Conservation (phyloP, 2,113 vertebrate species). For the Takifugu flavidus region DNA sequence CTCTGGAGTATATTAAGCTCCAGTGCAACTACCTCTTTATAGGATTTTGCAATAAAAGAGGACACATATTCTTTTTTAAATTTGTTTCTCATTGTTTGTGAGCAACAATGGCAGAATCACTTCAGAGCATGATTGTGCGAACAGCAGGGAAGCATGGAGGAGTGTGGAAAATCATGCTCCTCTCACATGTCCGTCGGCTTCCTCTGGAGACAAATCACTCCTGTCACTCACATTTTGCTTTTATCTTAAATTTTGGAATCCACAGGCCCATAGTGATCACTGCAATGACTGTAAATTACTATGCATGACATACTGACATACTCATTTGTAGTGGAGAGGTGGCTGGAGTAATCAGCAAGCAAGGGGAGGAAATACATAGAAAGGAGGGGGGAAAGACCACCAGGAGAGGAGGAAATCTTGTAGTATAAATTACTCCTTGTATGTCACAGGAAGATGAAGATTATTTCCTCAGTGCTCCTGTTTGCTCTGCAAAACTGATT, state of each 20-base stretch:
- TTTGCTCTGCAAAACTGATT: too few relatives aligned
- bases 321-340: constrained; percentile 44
- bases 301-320: constrained; percentile 58
- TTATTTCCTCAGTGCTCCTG: too few relatives aligned
- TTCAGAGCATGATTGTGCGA: constrained; percentile 6
- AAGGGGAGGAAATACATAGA: background rate
- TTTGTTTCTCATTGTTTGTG: constrained; percentile 12
- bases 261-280: constrained; percentile 24
- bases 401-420: background rate
- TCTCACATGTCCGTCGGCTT: background rate
- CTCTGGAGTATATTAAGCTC: constrained; percentile 11
- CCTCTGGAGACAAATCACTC: constrained; percentile 37
- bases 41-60: constrained; percentile 5
- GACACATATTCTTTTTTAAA: constrained; percentile 1
- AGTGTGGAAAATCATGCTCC: constrained; percentile 23
- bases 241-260: constrained; percentile 33
- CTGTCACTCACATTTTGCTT: constrained; percentile 17
- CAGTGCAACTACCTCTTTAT: background rate
- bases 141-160: constrained; percentile 8
- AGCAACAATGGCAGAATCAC: constrained; percentile 18
- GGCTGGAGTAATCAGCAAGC: constrained; percentile 24
- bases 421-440: too few relatives aligned
- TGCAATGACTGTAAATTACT: constrained; percentile 53
- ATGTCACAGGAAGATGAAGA: too few relatives aligned
- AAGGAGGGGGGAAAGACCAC: too few relatives aligned